Conservation (phyloP, 2,113 vertebrate genomes). For the Anoplopoma fimbria region DNA sequence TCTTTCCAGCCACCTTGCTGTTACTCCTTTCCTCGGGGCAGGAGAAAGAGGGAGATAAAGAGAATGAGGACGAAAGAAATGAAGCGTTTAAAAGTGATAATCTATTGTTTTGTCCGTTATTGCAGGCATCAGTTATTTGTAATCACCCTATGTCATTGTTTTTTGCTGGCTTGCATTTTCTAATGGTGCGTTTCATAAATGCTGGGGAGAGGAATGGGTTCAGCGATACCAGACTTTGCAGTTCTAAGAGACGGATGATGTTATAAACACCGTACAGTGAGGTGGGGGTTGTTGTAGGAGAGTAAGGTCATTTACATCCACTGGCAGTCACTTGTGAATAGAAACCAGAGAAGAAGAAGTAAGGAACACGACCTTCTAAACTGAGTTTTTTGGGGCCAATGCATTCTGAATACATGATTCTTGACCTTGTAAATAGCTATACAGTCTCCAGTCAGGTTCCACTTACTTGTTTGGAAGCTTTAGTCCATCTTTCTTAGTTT, state of each 20-base stretch:
- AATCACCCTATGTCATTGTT: conserved; percentile 27
- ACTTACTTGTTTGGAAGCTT: neutral
- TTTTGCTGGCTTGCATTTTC: conserved; percentile 51
- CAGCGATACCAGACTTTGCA: neutral
- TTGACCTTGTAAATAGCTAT: conserved; percentile 1
- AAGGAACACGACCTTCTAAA: neutral
- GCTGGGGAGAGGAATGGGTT: conserved; percentile 37
- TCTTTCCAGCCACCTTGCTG: neutral
- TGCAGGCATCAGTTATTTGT: conserved; percentile 31
- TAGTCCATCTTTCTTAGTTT: neutral
- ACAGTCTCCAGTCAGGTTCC: neutral
- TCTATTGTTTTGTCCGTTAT: conserved; percentile 18
- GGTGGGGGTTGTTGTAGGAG: neutral
- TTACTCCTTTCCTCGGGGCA: neutral
- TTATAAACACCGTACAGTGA: conserved; percentile 14
- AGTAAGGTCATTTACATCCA: neutral
- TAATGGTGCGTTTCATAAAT: conserved; percentile 38
- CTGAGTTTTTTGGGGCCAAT: neutral
- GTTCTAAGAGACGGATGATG: conserved; percentile 32
- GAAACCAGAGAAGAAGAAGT: neutral
- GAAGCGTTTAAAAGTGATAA: conserved; percentile 13
- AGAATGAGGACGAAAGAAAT: conserved; percentile 18
- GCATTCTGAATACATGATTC: conserved; percentile 8
- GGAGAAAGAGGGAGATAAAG: neutral
- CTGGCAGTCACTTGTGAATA: neutral